Percentiles rank a stretch among this genome's conserved stretches.
Conservation (phyloP, 2,113 vertebrate genomes). For the Pica pica region DNA sequence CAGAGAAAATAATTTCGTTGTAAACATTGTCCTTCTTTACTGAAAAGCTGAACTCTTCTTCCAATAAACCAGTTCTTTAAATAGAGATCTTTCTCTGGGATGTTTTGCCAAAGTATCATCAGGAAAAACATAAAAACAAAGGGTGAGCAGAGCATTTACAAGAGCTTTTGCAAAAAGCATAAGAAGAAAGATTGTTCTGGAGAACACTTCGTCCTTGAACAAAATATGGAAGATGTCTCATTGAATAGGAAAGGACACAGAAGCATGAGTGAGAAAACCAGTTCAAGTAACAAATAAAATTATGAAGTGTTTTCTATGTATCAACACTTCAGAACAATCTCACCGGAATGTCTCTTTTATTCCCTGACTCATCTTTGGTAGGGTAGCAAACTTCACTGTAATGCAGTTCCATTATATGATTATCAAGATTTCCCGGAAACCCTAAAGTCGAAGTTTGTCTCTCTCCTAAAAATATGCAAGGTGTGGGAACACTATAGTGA, state of each 20-base stretch:
- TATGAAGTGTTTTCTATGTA: background rate
- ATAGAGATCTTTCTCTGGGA: background rate
- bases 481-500: background rate
- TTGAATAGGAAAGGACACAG: background rate
- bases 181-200: background rate
- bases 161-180: background rate
- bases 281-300: background rate
- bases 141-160: accelerated
- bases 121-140: background rate
- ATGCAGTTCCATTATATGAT: background rate
- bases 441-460: background rate
- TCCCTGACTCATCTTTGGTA: background rate
- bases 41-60: background rate
- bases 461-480: background rate
- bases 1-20: background rate
- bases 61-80: background rate
- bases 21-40: background rate
- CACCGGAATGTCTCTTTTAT: background rate
- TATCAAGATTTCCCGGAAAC: background rate
- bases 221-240: background rate
- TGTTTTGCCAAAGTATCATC: background rate
- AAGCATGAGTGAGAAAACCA: background rate
- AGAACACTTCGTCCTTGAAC: background rate
- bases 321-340: background rate
- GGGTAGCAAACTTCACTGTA: background rate